Conservation (phyloP, 1,140 invertebrate genomes). For the Penaeus vannamei region DNA sequence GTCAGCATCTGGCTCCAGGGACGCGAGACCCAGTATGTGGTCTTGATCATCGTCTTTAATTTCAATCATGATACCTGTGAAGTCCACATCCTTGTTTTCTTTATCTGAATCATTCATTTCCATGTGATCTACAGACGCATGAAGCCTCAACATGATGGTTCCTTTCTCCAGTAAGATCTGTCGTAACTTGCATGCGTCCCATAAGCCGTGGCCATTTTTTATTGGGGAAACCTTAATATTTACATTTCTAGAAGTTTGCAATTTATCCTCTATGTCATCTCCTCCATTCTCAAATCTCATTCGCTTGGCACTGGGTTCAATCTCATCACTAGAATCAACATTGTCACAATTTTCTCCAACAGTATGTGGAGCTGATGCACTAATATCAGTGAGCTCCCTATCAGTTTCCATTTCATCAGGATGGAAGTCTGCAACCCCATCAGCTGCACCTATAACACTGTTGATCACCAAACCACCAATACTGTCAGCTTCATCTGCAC, state of each 20-base stretch:
- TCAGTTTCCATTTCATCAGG: conserved; percentile 61
- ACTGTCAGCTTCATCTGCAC: conserved; percentile 62
- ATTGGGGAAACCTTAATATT: conserved; percentile 55
- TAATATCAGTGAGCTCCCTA: conserved; percentile 58
- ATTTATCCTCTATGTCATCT: conserved; percentile 39
- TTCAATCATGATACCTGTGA: conserved; percentile 55
- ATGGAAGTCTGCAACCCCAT: conserved; percentile 56
- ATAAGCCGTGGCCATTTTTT: conserved; percentile 54
- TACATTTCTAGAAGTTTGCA: conserved; percentile 36
- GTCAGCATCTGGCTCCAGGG: conserved; percentile 35
- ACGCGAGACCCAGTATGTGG: conserved; percentile 12
- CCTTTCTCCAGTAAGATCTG: conserved; percentile 51
- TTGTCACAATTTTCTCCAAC: background rate
- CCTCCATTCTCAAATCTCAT: conserved; percentile 51
- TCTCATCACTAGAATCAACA: conserved; percentile 41
- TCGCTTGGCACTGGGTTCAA: conserved; percentile 57
- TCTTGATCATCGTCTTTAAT: conserved; percentile 43
- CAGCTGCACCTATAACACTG: conserved; percentile 64
- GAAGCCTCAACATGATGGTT: conserved; percentile 52
- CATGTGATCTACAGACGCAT: conserved; percentile 42
- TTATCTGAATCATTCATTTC: conserved; percentile 50
- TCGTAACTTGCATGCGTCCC: conserved; percentile 59
- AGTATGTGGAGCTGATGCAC: conserved; percentile 44
- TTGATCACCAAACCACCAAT: conserved; percentile 67
- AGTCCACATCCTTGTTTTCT: conserved; percentile 41